phyloP scores from a whole-genome alignment of 2,888 invertebrate species.

The Mechanitis messenoides region DNA sequence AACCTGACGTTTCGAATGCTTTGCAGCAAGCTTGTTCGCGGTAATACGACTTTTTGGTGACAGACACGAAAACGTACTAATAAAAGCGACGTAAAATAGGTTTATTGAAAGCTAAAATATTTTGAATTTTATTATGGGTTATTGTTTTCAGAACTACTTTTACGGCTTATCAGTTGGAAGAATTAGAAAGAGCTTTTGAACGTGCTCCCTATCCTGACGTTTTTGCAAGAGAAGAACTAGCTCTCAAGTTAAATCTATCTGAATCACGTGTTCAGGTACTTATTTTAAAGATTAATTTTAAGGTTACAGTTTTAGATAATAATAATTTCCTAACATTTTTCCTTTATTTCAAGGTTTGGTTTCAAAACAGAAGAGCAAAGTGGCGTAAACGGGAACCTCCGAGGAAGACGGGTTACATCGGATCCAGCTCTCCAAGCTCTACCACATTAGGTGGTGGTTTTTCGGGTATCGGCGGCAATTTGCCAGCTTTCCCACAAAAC shows the following conservation, averaged over 20 bases:
- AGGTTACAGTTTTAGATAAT: neutral
- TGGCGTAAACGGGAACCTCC: conserved; percentile 97
- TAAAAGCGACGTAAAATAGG: too few relatives aligned
- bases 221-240: conserved; percentile 95
- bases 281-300: neutral
- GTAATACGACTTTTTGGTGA: too few relatives aligned
- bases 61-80: too few relatives aligned
- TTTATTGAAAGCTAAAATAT: too few relatives aligned
- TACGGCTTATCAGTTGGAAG: conserved; percentile 95
- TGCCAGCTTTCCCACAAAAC: conserved; percentile 77
- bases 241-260: conserved; percentile 91
- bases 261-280: conserved; percentile 79
- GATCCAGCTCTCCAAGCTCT: conserved; percentile 81
- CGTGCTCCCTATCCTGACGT: conserved; percentile 97
- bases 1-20: too few relatives aligned
- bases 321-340: neutral
- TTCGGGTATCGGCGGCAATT: conserved; percentile 65
- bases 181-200: conserved; percentile 94
- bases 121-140: neutral
- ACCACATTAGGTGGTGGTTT: conserved; percentile 80
- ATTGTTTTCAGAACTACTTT: conserved; percentile 89
- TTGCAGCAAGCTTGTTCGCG: too few relatives aligned
- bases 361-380: conserved; percentile 93
- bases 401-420: conserved; percentile 88
- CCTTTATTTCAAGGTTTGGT: conserved; percentile 79